These are phyloP conservation scores for Zonitis immaculata DNA, from an alignment of 2,888 invertebrate species.

Conservation along the genomic window DNA sequence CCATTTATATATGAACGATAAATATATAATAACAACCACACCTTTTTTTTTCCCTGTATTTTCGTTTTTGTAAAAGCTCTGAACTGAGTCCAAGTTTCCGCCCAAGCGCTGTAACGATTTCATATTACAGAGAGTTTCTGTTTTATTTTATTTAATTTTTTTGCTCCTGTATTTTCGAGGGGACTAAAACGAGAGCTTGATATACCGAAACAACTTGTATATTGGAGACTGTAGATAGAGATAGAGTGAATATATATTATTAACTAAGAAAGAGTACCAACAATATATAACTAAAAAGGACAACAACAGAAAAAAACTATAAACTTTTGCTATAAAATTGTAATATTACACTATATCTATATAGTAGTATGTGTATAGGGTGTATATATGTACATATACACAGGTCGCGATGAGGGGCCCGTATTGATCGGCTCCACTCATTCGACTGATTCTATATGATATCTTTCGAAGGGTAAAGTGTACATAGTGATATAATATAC, in stretches of 20 bases:
- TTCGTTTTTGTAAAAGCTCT: slow-evolving; percentile 7
- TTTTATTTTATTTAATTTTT: no score
- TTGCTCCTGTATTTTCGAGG: no score
- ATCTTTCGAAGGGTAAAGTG: slow-evolving; percentile 8
- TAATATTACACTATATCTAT: slow-evolving; percentile 35
- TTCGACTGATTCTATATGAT: slow-evolving; percentile 22
- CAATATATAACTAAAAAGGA: background rate
- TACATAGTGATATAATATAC: background rate
- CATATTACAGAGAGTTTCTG: slow-evolving; percentile 30
- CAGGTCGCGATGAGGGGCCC: slow-evolving; percentile 26
- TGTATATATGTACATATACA: slow-evolving; percentile 11
- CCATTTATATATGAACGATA: background rate
- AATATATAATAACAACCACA: slow-evolving; percentile 24
- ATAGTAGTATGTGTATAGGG: background rate
- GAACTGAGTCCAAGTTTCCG: slow-evolving; percentile 24
- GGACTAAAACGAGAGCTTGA: background rate
- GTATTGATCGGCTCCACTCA: slow-evolving; percentile 29
- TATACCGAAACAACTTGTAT: background rate
- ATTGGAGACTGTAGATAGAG: background rate
- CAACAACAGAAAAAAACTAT: slow-evolving; percentile 35
- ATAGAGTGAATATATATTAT: background rate
- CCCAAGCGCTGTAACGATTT: slow-evolving; percentile 33
- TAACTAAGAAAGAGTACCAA: background rate
- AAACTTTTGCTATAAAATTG: slow-evolving; percentile 42
- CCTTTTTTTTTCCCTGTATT: slow-evolving; percentile 21